Percentiles rank a stretch among this genome's conserved stretches.
phyloP scores from a whole-genome alignment of 2,797 vertebrate genomes.

The Lateolabrax maculatus region DNA sequence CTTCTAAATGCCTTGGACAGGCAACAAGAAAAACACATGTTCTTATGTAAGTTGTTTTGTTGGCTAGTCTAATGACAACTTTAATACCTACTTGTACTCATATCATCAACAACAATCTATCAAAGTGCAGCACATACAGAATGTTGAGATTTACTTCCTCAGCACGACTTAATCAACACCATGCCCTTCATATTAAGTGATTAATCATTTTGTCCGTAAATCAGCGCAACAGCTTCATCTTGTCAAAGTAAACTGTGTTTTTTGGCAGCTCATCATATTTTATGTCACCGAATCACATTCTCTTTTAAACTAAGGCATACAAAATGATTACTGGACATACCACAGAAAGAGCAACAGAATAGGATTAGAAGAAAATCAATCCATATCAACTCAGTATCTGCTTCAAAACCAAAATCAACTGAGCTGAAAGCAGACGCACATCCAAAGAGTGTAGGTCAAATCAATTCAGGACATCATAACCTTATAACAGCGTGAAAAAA shows the following conservation, averaged over 20 bases:
- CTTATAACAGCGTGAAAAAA: constrained; percentile 1
- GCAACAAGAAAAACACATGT: constrained; percentile 19
- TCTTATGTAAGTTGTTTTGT: constrained; percentile 10
- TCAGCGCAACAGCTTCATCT: not conserved
- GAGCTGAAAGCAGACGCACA: constrained; percentile 8
- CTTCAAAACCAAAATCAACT: constrained; percentile 6
- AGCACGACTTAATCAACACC: not conserved
- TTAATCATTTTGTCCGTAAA: not conserved
- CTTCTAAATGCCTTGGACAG: not conserved
- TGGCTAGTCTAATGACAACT: not conserved
- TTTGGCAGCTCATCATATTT: not conserved
- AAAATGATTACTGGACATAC: not conserved
- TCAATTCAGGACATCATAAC: not conserved
- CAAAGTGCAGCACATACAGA: not conserved
- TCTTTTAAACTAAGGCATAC: not conserved
- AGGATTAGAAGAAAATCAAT: not conserved
- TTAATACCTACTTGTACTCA: not conserved
- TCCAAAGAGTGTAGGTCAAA: not conserved
- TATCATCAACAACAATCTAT: not conserved
- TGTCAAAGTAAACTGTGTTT: not conserved
- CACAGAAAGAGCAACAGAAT: not conserved
- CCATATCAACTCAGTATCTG: not conserved
- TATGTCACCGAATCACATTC: not conserved
- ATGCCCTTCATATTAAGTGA: not conserved
- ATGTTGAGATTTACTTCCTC: not conserved